phyloP scores from a whole-genome alignment of 2,888 invertebrate genomes.

The Serripes groenlandicus region DNA sequence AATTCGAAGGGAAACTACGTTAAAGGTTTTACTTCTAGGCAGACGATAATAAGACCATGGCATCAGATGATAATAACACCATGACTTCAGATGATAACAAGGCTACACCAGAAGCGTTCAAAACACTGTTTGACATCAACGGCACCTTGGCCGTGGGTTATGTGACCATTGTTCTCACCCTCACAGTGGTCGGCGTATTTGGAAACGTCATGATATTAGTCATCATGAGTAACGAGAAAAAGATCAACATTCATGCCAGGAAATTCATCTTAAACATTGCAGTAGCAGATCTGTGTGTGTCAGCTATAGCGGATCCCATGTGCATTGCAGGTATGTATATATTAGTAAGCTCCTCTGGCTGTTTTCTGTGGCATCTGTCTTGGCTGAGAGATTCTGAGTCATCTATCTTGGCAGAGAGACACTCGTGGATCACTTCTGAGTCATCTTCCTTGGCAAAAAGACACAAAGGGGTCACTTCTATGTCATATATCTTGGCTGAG shows the following conservation, averaged over 20 bases:
- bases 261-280: slow-evolving; percentile 77
- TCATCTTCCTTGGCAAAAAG: too few relatives aligned
- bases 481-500: too few relatives aligned
- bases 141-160: slow-evolving; percentile 69
- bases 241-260: slow-evolving; percentile 69
- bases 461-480: too few relatives aligned
- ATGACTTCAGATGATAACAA: neutral
- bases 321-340: slow-evolving; percentile 76
- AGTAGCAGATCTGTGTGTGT: slow-evolving; percentile 78
- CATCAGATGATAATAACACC: neutral
- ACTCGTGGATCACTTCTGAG: too few relatives aligned
- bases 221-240: slow-evolving; percentile 59
- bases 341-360: too few relatives aligned
- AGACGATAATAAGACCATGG: too few relatives aligned
- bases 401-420: too few relatives aligned
- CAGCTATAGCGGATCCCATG: slow-evolving; percentile 77
- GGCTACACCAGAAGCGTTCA: neutral
- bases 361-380: too few relatives aligned
- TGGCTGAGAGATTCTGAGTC: too few relatives aligned
- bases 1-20: too few relatives aligned
- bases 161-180: slow-evolving; percentile 59
- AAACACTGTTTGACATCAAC: slow-evolving; percentile 65
- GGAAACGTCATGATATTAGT: slow-evolving; percentile 74
- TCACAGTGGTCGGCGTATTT: slow-evolving; percentile 43
- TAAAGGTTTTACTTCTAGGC: too few relatives aligned